Percentiles rank a stretch among this genome's conserved stretches.
phyloP scores from a whole-genome alignment of 1,140 invertebrate species.

The Onthophagus taurus region DNA sequence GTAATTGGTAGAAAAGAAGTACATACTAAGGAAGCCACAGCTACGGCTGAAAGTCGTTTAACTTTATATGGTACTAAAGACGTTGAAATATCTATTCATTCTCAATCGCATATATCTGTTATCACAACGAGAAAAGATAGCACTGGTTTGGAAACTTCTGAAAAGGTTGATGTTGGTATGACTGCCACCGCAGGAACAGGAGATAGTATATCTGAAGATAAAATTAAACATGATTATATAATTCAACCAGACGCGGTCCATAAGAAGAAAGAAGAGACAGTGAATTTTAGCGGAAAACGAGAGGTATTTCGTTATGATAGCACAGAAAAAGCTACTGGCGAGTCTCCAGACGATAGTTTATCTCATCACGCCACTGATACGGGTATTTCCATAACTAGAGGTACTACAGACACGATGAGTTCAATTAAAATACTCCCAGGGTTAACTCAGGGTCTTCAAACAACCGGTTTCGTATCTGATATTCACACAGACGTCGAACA shows the following conservation, averaged over 20 bases:
- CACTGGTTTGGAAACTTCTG: constrained; percentile 37
- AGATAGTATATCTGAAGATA: constrained; percentile 12
- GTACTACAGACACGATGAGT: constrained; percentile 41
- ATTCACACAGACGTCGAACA: constrained; percentile 38
- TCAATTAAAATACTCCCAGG: constrained; percentile 32
- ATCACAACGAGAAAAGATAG: constrained; percentile 37
- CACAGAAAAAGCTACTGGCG: constrained; percentile 28
- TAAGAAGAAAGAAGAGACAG: constrained; percentile 40
- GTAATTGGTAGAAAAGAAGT: constrained; percentile 44
- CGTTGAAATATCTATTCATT: constrained; percentile 44
- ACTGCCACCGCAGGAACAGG: constrained; percentile 31
- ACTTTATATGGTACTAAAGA: constrained; percentile 41
- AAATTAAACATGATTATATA: constrained; percentile 28
- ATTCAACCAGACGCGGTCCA: constrained; percentile 32
- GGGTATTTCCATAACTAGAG: constrained; percentile 42
- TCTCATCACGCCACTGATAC: constrained; percentile 45
- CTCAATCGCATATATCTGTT: constrained; percentile 43
- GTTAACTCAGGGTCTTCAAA: constrained; percentile 30
- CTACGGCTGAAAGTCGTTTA: constrained; percentile 41
- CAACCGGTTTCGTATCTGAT: constrained; percentile 41
- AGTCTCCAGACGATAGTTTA: constrained; percentile 42
- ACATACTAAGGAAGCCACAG: constrained; percentile 40
- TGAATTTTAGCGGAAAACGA: constrained; percentile 43
- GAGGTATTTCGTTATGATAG: constrained; percentile 41
- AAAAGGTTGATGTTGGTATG: constrained; percentile 39